A percentile compares a stretch with the other conserved stretches of the same genome.
Evolutionary conservation across 2,797 vertebrate genomes (phyloP).

Genomic region (Australoheros facetus): DNA sequence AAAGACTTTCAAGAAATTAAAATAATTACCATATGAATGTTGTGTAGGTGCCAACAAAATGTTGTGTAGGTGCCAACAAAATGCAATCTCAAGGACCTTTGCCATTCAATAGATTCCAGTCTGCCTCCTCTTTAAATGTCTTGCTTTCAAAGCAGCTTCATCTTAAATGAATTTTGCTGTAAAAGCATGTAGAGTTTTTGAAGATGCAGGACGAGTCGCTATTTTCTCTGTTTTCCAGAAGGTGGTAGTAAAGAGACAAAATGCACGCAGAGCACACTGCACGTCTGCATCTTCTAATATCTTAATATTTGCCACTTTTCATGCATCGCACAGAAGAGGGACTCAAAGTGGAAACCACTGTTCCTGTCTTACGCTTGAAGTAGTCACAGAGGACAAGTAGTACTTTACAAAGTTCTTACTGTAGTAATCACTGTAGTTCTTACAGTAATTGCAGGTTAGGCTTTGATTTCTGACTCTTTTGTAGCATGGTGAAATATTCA

Average conservation of each 20-base stretch:
- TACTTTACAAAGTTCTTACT: neutral
- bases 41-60: neutral
- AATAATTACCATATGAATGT: neutral
- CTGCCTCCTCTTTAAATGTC: neutral
- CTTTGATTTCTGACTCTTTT: neutral
- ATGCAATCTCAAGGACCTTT: neutral
- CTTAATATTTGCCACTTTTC: neutral
- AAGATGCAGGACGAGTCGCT: neutral
- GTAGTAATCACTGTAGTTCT: neutral
- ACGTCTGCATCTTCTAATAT: neutral
- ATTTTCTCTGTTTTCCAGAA: neutral
- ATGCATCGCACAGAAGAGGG: neutral
- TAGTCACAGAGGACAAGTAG: neutral
- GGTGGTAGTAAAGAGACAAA: slow-evolving; percentile 12
- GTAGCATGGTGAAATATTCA: neutral
- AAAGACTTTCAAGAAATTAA: neutral
- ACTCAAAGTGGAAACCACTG: neutral
- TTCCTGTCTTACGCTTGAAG: neutral
- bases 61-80: neutral
- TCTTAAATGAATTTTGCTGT: neutral
- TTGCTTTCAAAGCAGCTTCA: neutral
- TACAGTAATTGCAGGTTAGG: neutral
- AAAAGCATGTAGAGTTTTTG: neutral
- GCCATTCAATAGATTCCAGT: neutral
- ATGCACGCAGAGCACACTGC: neutral